Percentiles rank a stretch among this genome's conserved stretches.
These are phyloP conservation scores for Erinaceus europaeus DNA, from an alignment of 2,113 vertebrate genomes.

Conservation along the genomic window DNA sequence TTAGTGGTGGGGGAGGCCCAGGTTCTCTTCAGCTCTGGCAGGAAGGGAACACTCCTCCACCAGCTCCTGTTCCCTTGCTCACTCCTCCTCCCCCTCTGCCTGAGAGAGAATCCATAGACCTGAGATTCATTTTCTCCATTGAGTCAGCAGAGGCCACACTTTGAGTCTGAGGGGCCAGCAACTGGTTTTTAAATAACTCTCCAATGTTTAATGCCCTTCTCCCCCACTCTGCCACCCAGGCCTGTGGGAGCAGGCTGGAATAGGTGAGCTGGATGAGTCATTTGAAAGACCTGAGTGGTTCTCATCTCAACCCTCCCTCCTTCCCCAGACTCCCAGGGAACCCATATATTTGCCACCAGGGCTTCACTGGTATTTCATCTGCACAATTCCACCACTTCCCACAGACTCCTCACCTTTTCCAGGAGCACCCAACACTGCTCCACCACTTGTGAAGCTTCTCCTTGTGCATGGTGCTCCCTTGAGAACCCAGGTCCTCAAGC, in stretches of 20 bases:
- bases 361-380: no score
- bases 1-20: not conserved
- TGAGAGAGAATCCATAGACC: constrained; percentile 60
- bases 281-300: constrained; percentile 32
- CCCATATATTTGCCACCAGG: no score
- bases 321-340: not conserved
- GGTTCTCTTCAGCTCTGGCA: not conserved
- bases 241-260: constrained; percentile 32
- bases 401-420: no score
- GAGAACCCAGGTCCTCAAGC: no score
- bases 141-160: constrained; percentile 63
- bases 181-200: constrained; percentile 68
- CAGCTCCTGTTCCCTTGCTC: constrained; percentile 6
- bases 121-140: constrained; percentile 66
- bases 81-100: not conserved
- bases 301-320: not conserved
- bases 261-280: constrained; percentile 42
- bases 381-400: no score
- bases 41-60: not conserved
- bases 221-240: constrained; percentile 28
- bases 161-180: constrained; percentile 4
- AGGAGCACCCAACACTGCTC: no score
- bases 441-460: no score
- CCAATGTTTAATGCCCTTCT: constrained; percentile 60
- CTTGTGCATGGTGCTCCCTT: no score